Base-by-base conservation (phyloP, 2,888 invertebrate species). In the Entomobrya multifasciata region DNA sequence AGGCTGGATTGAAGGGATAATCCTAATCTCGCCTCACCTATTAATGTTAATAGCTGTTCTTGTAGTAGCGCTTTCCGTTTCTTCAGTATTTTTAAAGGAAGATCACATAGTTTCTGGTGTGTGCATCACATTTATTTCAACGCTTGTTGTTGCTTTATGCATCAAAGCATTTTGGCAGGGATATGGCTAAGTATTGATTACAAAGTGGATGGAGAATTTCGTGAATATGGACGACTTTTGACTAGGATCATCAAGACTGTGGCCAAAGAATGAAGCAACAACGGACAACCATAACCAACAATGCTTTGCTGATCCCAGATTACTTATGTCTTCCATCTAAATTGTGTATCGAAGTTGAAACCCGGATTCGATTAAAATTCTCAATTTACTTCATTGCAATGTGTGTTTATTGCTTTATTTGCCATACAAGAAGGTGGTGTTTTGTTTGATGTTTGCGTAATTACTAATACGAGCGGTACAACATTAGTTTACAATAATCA, bases 1-100 rank as follows among this genome's bases (percentile, higher is more conserved):
- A 36, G 78, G 57, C 62, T 89, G 87, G 87, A 41, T 88, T 52
- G 86, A 88, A 77, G 89, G 79, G 82, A 62, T 89, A 20, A 70
- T 87, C 74, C 74, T 87, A 20, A 49, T 89, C 36, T 79, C 80
- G 25, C 89, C 89, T 57, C 87, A 89, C 79, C 60, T 89, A 41
- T 76, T 89, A 11, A 72, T 89, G 79, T 49, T 89, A 17, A 67
- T 87, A 27, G 87, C 88, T 17, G 70, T 88, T 22, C 30, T 82
- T 25, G 77, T 82, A 20, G 88, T 87, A 17, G 67, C 81, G 22
- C 57, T 88, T 30, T 83, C 87, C n/a, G 88, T 88, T 11, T 81
- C 85, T 13, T 85, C 88, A 13, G 80, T 88, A 49, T 85, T 87
- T 30, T 22, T 89, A 15, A 77, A 89, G 17, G 88, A 89, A 20